These are phyloP conservation scores for Thamnaconus septentrionalis DNA, from an alignment of 2,113 vertebrate genomes.

Conservation along the genomic window DNA sequence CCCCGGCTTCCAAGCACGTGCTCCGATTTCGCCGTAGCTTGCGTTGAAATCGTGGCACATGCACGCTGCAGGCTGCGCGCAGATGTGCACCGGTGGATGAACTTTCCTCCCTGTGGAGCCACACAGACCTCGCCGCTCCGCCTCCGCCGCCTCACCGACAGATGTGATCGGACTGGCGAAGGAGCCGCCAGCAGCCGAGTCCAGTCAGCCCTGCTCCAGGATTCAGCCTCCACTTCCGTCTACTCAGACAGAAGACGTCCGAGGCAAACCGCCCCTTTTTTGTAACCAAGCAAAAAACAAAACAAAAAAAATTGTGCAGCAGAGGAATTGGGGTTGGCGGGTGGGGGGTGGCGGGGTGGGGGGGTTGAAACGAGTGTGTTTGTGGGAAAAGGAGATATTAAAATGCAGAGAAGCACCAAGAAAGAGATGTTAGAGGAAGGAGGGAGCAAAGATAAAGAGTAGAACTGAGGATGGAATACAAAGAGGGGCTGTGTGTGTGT, in stretches of 20 bases:
- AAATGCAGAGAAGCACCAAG: too few species aligned
- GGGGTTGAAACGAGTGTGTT: constrained; percentile 27
- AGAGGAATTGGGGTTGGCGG: constrained; percentile 4
- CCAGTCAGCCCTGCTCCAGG: too few species aligned
- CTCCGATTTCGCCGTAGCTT: too few species aligned
- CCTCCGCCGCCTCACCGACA: constrained; percentile 27
- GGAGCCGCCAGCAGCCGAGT: too few species aligned
- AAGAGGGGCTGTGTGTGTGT: too few species aligned
- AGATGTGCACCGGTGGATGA: constrained; percentile 11
- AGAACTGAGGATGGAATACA: constrained; percentile 40
- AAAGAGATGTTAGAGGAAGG: too few species aligned
- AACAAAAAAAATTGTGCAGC: constrained; percentile 3
- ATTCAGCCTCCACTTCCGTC: too few species aligned
- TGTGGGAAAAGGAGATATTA: constrained; percentile 56
- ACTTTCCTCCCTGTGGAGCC: constrained; percentile 10
- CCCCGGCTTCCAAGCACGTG: too few species aligned
- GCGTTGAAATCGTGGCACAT: too few species aligned
- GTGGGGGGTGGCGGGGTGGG: constrained; percentile 27
- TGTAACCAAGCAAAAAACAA: background rate
- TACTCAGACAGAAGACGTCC: too few species aligned
- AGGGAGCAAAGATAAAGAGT: constrained; percentile 14
- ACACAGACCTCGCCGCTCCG: constrained; percentile 31
- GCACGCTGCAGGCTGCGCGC: constrained; percentile 11
- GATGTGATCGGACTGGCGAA: constrained; percentile 42
- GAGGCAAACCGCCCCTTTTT: too few species aligned